Percentiles rank a stretch among this genome's conserved stretches.
These are phyloP conservation scores for Halcyon badia DNA, from an alignment of 2,797 vertebrate species.

Conservation along the genomic window DNA sequence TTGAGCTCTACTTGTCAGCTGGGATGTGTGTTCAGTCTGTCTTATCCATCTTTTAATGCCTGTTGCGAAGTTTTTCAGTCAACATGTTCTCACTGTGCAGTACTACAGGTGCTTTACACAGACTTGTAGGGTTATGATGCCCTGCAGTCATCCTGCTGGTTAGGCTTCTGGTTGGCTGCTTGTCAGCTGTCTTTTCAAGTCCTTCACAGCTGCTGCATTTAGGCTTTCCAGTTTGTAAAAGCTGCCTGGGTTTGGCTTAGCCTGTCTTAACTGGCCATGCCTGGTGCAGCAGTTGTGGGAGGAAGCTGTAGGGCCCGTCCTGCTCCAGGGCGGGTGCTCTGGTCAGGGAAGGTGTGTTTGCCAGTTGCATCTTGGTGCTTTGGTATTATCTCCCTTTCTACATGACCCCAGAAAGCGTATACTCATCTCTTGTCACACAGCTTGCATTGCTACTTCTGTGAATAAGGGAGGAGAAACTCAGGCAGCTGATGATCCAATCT, in stretches of 20 bases:
- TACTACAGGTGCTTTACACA: not conserved
- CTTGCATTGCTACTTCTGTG: not conserved
- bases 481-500: not conserved
- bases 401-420: not conserved
- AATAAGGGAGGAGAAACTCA: not conserved
- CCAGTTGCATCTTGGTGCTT: not conserved
- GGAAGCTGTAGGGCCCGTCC: not conserved
- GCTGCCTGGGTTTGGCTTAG: not conserved
- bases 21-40: not conserved
- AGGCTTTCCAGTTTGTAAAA: not conserved
- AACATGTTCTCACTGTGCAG: not conserved
- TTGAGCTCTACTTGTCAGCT: not conserved
- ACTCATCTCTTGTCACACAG: not conserved
- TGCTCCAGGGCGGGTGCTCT: not conserved
- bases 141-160: not conserved
- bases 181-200: not conserved
- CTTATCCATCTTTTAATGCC: not conserved
- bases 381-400: not conserved
- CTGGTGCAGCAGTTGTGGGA: not conserved
- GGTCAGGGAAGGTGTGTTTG: not conserved
- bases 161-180: not conserved
- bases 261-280: not conserved
- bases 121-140: not conserved
- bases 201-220: not conserved
- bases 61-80: not conserved